phyloP scores from a whole-genome alignment of 2,113 vertebrate species.

The Istiophorus platypterus region DNA sequence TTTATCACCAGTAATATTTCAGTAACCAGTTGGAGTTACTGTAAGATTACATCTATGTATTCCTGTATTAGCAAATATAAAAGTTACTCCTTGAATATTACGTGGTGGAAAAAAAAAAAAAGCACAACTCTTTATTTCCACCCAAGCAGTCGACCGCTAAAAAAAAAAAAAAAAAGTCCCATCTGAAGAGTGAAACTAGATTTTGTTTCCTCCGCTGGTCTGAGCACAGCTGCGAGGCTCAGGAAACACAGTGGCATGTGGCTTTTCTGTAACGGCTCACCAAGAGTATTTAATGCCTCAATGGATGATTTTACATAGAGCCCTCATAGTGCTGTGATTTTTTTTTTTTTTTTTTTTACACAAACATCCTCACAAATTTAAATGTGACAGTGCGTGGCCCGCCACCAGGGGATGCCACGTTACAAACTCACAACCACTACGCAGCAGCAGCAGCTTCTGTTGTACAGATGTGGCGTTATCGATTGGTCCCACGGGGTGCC shows the following conservation, averaged over 20 bases:
- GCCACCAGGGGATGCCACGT: background rate
- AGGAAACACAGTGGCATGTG: constrained; percentile 4
- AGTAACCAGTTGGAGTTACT: background rate
- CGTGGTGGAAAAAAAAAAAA: background rate
- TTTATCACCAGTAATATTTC: background rate
- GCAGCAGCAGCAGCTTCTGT: background rate
- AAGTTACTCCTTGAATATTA: background rate
- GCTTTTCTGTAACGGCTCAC: background rate
- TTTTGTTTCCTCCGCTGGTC: background rate
- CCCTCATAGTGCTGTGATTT: background rate
- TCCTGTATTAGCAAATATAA: constrained; percentile 4
- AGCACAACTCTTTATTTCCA: background rate
- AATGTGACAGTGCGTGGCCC: background rate
- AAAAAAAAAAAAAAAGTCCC: too few species aligned
- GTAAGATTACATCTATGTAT: background rate
- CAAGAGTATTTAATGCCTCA: background rate
- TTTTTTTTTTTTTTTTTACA: too few species aligned
- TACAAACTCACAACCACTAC: constrained; percentile 12
- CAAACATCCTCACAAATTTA: background rate
- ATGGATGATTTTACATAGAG: constrained; percentile 4
- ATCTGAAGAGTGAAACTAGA: constrained; percentile 15
- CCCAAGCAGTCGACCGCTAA: background rate
- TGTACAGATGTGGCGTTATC: background rate
- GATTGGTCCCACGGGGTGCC: background rate
- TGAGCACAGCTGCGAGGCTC: background rate